Evolutionary conservation across 2,888 invertebrate genomes (phyloP), one percentile per base, ranked within the genome.

Genomic region (Lepas anatifera): DNA sequence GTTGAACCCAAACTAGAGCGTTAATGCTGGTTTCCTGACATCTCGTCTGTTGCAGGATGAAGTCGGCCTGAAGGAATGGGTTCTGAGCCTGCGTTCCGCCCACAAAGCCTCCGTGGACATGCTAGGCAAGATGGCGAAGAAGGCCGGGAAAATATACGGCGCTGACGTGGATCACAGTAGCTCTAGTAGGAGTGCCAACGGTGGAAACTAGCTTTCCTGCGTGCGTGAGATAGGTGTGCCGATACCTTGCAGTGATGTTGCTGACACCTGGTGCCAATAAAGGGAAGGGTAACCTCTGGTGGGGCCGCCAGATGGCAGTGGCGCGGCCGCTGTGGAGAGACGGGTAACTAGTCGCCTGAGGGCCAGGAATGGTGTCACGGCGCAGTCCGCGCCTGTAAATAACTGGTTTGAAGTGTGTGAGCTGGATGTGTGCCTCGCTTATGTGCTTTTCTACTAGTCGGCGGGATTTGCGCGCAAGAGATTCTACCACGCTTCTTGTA

Each of bases 1-100:
- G n/a, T n/a, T n/a, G n/a, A n/a, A n/a, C n/a, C n/a, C n/a, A n/a
- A n/a, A n/a, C n/a, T n/a, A 46, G 16, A 11, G 10, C 43, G 43
- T 46, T 16, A 3, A 13, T 46, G 43, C 22, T 46, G 7, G 13
- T 6, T 16, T 46, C 18, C 43, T 7, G 18, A 46, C 3, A 4
- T 25, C 48, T 50, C 1, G 2, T 25, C 25, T 16, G 25, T 79
- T 81, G 43, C 77, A 93, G 92, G 94, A 99, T 81, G 96, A 97
- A 84, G 98, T 99, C 79, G 94, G 98, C 73, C 87, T 99, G 76
- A 97, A 95, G 79, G 99, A 99, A 81, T 99, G 99, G 99, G 90
- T 95, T 74, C 85, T 92, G 72, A 96, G 97, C 69, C 84, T 99
- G 76, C 89, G 95, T 74, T 90, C 93, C 37, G 96, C 98, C 46